A percentile compares a stretch with the other conserved stretches of the same genome.
phyloP scores from a whole-genome alignment of 1,140 invertebrate species.

The Gyrodactylus salaris region DNA sequence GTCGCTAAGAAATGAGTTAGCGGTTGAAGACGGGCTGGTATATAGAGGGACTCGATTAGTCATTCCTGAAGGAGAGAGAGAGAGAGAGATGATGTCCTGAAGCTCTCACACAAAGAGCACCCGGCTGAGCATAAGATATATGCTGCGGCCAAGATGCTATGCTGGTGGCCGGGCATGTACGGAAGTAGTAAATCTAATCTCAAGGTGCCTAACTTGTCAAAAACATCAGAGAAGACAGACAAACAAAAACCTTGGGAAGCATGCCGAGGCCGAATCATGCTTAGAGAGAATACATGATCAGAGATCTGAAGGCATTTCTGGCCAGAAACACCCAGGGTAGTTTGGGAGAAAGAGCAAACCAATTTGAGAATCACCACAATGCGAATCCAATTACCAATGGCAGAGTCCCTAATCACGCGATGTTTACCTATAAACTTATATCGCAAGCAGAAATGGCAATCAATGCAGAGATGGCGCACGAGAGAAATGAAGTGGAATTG shows the following conservation, averaged over 20 bases:
- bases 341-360: background rate
- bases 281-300: background rate
- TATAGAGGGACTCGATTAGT: background rate
- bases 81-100: background rate
- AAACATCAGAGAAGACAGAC: background rate
- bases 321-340: background rate
- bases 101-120: background rate
- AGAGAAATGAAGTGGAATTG: background rate
- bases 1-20: background rate
- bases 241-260: background rate
- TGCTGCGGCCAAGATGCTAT: background rate
- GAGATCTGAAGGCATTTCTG: background rate
- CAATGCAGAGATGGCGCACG: too few species aligned
- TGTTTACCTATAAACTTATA: background rate
- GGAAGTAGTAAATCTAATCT: background rate
- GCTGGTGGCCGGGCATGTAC: background rate
- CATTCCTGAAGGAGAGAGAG: background rate
- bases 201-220: background rate
- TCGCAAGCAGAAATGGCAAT: background rate
- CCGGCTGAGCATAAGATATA: background rate
- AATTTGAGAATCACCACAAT: background rate
- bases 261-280: background rate
- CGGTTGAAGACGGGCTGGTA: background rate
- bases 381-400: background rate
- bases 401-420: background rate